These are phyloP conservation scores for Rhamnusium bicolor DNA, from an alignment of 2,888 invertebrate genomes.

Conservation along the genomic window DNA sequence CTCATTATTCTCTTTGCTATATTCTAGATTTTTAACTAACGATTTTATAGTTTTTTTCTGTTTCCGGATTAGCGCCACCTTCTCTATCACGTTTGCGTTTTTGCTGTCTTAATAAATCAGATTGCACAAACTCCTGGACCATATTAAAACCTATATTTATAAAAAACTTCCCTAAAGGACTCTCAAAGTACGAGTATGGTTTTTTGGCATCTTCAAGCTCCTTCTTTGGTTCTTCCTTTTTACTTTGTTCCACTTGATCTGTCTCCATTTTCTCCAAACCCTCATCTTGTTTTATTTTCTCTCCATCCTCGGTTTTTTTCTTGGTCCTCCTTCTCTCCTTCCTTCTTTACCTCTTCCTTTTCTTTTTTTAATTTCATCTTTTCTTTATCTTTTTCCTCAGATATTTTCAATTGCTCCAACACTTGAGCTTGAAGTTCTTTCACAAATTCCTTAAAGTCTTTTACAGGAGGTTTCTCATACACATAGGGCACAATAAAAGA, in stretches of 20 bases:
- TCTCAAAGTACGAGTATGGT: conserved; percentile 82
- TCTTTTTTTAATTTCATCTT: conserved; percentile 63
- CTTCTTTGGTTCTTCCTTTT: conserved; percentile 63
- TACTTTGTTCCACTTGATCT: conserved; percentile 46
- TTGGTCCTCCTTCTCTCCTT: conserved; percentile 64
- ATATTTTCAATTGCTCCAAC: conserved; percentile 65
- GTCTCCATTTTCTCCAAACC: conserved; percentile 52
- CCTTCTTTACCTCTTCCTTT: conserved; percentile 56
- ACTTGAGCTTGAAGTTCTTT: conserved; percentile 69
- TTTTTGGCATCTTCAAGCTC: conserved; percentile 72
- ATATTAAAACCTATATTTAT: conserved; percentile 92
- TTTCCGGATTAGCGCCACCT: conserved; percentile 78
- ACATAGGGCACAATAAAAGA: conserved; percentile 95
- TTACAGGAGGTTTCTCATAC: conserved; percentile 90
- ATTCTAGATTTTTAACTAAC: conserved; percentile 87
- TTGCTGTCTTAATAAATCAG: conserved; percentile 91
- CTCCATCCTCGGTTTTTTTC: too few species aligned
- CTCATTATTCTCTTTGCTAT: conserved; percentile 89
- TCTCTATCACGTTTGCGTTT: conserved; percentile 86
- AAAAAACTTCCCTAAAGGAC: conserved; percentile 91
- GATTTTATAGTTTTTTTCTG: conserved; percentile 87
- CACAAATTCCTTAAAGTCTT: conserved; percentile 84
- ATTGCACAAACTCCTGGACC: conserved; percentile 94
- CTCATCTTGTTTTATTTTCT: conserved; percentile 61
- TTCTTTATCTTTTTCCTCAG: conserved; percentile 64